These are phyloP conservation scores for Calliphora vomitoria DNA, from an alignment of 2,888 invertebrate species.

Conservation along the genomic window DNA sequence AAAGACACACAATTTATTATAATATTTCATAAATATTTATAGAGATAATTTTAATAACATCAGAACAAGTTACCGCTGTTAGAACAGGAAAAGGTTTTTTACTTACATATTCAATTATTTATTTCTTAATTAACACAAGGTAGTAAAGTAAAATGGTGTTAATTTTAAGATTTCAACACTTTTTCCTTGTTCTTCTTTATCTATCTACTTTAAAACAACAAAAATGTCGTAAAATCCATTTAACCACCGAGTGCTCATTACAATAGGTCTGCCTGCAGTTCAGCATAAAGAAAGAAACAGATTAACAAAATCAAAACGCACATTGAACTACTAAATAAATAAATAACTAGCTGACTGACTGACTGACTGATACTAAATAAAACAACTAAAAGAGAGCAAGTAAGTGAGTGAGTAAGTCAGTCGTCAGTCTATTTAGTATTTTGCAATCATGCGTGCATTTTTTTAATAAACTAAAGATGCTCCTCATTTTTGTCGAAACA, in stretches of 20 bases:
- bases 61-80: slow-evolving; percentile 2
- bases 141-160: slow-evolving; percentile 56
- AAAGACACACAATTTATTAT: background rate
- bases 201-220: background rate
- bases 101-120: slow-evolving; percentile 30
- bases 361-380: background rate
- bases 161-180: slow-evolving; percentile 65
- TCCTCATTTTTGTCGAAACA: slow-evolving; percentile 58
- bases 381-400: slow-evolving; percentile 26
- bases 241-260: background rate
- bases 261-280: slow-evolving; percentile 10
- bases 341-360: background rate
- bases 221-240: slow-evolving; percentile 34
- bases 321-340: slow-evolving; percentile 48
- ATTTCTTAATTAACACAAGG: slow-evolving; percentile 42
- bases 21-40: background rate
- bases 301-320: slow-evolving; percentile 32
- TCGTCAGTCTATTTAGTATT: slow-evolving; percentile 40
- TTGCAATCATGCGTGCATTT: slow-evolving; percentile 63
- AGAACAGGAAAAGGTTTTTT: background rate
- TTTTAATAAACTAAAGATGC: slow-evolving; percentile 66
- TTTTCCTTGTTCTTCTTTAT: background rate
- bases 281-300: slow-evolving; percentile 8
- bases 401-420: slow-evolving; percentile 16
- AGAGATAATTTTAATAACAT: background rate